Base-by-base conservation (phyloP, 1,140 invertebrate species). In the Macrobrachium rosenbergii region DNA sequence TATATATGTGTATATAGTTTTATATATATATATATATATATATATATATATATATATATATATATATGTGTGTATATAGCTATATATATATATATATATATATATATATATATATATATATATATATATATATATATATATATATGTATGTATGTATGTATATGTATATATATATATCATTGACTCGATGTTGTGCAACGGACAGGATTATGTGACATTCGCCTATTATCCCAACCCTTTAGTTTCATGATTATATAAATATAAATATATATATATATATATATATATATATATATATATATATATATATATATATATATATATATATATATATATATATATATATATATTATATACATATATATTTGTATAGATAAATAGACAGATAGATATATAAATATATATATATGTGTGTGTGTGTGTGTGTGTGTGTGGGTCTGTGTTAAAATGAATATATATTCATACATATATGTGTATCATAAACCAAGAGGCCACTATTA, bases 71-170 rank as follows among this genome's bases (percentile, higher is more conserved):
- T 72, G 21, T 23, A 2, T 16, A 12, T 11, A 16, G n/a, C n/a
- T 52, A 52, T 52, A 52, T 52, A 52, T 52, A 52, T 52, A 52
- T 52, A 52, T 52, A 52, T 52, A 52, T 52, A 52, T 52, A 52
- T 67, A 82, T 82, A 23, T 52, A 11, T 43, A 17, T 64, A 43
- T 67, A 67, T 69, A 37, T 69, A 21, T 28, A 69, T 69, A 19
- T 45, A 16, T 12, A 14, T 17, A 21, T 5, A 45, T 43, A 43
- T 78, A 43, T 78, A 78, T 78, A 23, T 19, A 23, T 43, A 28
- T 72, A 23, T 21, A 5, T 43, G 21, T 72, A 11, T 23, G 67
- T 23, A 19, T 72, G 21, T 23, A 2, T 16, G 21, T 11, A 16
- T 23, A 12, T n/a, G 12, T 10, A 2, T 19, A 23, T 37, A 72